These are phyloP conservation scores for Hydropsyche betteni DNA, from an alignment of 2,888 invertebrate genomes.

Conservation along the genomic window DNA sequence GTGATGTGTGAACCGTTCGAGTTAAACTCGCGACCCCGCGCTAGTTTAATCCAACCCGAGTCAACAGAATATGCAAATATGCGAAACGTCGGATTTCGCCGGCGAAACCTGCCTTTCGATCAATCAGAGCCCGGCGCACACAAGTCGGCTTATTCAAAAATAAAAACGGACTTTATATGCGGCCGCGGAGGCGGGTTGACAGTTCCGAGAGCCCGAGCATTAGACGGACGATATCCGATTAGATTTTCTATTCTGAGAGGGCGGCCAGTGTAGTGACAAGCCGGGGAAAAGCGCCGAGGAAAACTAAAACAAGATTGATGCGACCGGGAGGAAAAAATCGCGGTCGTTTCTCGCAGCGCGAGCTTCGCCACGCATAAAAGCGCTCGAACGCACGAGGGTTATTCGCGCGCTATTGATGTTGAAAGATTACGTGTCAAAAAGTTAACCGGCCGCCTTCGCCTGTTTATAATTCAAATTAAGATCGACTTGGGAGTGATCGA, in stretches of 20 bases:
- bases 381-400: background rate
- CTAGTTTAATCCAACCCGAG: too few species aligned
- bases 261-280: constrained; percentile 17
- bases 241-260: constrained; percentile 42
- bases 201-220: constrained; percentile 14
- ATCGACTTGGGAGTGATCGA: too few species aligned
- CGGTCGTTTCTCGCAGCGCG: background rate
- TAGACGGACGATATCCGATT: constrained; percentile 44
- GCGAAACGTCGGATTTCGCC: background rate
- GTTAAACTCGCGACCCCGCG: too few species aligned
- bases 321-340: constrained; percentile 26
- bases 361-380: background rate
- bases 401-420: constrained; percentile 18
- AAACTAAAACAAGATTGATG: constrained; percentile 49
- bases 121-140: too few species aligned
- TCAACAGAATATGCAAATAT: constrained; percentile 5
- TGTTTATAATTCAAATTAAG: too few species aligned
- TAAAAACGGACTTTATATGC: constrained; percentile 1
- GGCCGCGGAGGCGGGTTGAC: constrained; percentile 5
- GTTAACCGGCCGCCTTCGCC: too few species aligned
- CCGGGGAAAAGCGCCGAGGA: constrained; percentile 33
- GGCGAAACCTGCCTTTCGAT: too few species aligned
- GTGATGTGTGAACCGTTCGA: too few species aligned
- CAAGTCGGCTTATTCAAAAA: constrained; percentile 12
- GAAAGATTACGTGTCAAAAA: constrained; percentile 30